A percentile compares a stretch with the other conserved stretches of the same genome.
Conservation (phyloP, 1,140 invertebrate genomes). For the Bombyx mandarina region DNA sequence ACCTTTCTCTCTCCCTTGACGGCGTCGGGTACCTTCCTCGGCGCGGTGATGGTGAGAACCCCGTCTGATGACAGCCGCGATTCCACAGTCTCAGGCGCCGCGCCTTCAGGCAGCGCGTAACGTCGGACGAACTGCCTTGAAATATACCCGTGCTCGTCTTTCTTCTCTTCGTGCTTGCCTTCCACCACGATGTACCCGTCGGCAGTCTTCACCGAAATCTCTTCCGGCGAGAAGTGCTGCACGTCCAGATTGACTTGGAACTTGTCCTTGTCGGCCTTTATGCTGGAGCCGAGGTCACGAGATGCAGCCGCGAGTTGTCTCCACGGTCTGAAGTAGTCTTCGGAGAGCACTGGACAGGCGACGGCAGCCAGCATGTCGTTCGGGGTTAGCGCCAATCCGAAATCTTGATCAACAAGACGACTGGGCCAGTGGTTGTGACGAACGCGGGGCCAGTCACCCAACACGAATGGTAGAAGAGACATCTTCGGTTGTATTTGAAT, state of each 20-base stretch:
- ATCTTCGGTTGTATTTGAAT: constrained; percentile 36
- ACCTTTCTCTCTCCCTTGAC: constrained; percentile 73
- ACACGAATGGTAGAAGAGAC: constrained; percentile 40
- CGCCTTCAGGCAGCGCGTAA: constrained; percentile 75
- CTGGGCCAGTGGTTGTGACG: constrained; percentile 43
- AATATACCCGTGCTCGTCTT: constrained; percentile 73
- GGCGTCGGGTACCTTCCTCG: constrained; percentile 71
- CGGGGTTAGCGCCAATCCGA: constrained; percentile 69
- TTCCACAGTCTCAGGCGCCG: constrained; percentile 78
- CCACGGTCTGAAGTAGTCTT: constrained; percentile 72
- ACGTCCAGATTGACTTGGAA: constrained; percentile 79
- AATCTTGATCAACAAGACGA: constrained; percentile 74
- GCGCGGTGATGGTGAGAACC: constrained; percentile 79
- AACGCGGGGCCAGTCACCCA: constrained; percentile 25
- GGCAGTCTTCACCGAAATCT: constrained; percentile 81
- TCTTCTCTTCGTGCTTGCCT: constrained; percentile 78
- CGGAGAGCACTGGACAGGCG: constrained; percentile 25
- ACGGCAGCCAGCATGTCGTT: constrained; percentile 70
- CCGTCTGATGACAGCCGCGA: constrained; percentile 84
- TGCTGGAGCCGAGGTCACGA: constrained; percentile 45
- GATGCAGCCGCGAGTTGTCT: constrained; percentile 42
- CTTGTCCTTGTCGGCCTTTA: constrained; percentile 52
- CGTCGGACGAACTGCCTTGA: constrained; percentile 17
- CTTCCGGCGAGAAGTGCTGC: constrained; percentile 77
- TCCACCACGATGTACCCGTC: constrained; percentile 78